Evolutionary conservation across 2,797 vertebrate species (phyloP), one percentile per base, ranked within the genome.

Genomic region (Rhadinocentrus ornatus): DNA sequence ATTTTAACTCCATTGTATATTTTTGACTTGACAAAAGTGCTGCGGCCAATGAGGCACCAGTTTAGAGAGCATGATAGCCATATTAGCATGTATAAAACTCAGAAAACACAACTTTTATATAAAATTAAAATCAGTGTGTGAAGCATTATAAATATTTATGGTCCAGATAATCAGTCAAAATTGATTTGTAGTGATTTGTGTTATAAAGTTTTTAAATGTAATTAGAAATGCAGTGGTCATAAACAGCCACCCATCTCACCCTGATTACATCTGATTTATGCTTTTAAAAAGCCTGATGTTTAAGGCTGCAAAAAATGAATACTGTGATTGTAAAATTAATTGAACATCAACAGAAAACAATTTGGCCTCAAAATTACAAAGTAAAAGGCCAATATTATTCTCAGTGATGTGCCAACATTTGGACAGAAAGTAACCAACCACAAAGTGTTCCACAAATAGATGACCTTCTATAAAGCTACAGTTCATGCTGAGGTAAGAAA

Each of bases 51-150:
- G 74, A 71, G 67, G 65, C n/a, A 0, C 24, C 35, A 29, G 54
- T 77, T 62, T 58, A 58, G 65, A 78, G 53, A 78, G 76, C 72
- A 69, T 66, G 76, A 77, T 69, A 84, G 75, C 84, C 77, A 73
- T 63, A 71, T 77, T 68, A 81, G 60, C 62, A 73, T 62, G 70
- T 60, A 59, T 78, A 71, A n/a, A 71, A 69, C 75, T 75, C 54
- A 50, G 9, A 29, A 16, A 18, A 52, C 39, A 52, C 53, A 85
- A 84, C 57, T 52, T 80, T 41, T 66, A 63, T 55, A 57, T 16
- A 41, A 74, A 66, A 80, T 78, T 78, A 52, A 50, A 84, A 80
- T 71, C 24, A 73, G 24, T 56, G 41, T 50, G 44, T 32, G 69
- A 62, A 27, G 70, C 4, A 7, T 70, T 57, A 58, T 64, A 54